A percentile compares a stretch with the other conserved stretches of the same genome.
phyloP scores from a whole-genome alignment of 2,797 vertebrate species.

The Neosilurus hyrtlii region DNA sequence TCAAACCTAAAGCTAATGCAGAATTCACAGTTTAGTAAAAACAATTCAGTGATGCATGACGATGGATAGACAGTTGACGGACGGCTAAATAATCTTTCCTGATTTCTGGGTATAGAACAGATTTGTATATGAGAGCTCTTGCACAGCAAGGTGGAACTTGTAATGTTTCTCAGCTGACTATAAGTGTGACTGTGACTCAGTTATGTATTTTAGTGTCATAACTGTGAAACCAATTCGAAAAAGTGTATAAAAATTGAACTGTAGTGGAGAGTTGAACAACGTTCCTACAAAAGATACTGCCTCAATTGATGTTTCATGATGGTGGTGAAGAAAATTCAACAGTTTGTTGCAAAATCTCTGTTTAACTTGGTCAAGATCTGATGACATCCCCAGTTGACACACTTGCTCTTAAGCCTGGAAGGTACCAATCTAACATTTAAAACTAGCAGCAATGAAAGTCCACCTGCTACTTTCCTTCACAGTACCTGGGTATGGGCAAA shows the following conservation, averaged over 20 bases:
- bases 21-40: slow-evolving; percentile 55
- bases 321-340: neutral
- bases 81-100: neutral
- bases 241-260: neutral
- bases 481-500: too few species aligned
- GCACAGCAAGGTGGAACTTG: neutral
- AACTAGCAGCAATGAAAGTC: too few species aligned
- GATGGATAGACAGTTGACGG: slow-evolving; percentile 38
- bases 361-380: neutral
- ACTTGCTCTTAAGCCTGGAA: too few species aligned
- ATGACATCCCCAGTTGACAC: neutral
- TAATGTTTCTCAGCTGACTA: neutral
- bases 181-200: neutral
- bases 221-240: neutral
- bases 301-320: neutral
- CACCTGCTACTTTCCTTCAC: too few species aligned
- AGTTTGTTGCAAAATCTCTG: neutral
- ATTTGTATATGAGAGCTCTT: neutral
- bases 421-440: too few species aligned
- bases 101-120: neutral
- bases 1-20: slow-evolving; percentile 59
- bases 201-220: too few species aligned
- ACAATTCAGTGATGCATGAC: slow-evolving; percentile 9
- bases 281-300: neutral
- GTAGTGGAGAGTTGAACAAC: neutral